Evolutionary conservation across 2,797 vertebrate species (phyloP).

Genomic region (Oophaga sylvatica): DNA sequence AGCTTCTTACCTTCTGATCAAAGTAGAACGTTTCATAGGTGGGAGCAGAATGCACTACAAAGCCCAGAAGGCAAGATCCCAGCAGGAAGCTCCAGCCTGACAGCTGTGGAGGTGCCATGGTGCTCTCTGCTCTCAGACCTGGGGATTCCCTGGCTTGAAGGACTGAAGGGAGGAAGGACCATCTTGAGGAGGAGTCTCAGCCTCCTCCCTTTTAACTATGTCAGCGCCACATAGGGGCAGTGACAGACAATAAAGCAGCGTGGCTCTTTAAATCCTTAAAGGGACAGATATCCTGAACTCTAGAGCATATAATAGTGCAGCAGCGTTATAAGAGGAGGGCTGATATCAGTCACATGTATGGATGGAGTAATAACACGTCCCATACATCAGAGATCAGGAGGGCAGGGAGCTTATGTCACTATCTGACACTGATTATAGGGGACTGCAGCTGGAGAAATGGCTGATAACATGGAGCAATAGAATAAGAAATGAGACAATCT

Average conservation of each 20-base stretch:
- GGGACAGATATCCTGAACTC: neutral
- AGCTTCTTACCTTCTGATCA: conserved; percentile 48
- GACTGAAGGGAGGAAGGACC: conserved; percentile 20
- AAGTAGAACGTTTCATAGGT: conserved; percentile 46
- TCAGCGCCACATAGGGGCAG: neutral
- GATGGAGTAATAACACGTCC: neutral
- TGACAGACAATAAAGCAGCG: neutral
- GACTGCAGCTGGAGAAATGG: neutral
- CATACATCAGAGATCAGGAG: no score
- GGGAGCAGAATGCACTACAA: neutral
- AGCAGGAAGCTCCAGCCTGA: neutral
- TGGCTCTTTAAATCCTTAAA: conserved; percentile 5
- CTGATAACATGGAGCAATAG: neutral
- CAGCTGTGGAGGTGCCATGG: conserved; percentile 28
- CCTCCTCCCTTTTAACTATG: conserved; percentile 40
- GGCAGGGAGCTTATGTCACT: no score
- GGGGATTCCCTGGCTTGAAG: conserved; percentile 33
- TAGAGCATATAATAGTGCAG: neutral
- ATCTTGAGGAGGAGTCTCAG: conserved; percentile 24
- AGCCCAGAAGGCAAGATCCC: neutral
- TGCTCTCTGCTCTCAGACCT: neutral
- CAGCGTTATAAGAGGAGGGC: neutral
- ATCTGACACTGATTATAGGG: neutral
- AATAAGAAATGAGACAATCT: neutral
- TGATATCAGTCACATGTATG: neutral